Evolutionary conservation across 2,888 invertebrate species (phyloP), one percentile per base, ranked within the genome.

Genomic region (Dolomedes plantarius): DNA sequence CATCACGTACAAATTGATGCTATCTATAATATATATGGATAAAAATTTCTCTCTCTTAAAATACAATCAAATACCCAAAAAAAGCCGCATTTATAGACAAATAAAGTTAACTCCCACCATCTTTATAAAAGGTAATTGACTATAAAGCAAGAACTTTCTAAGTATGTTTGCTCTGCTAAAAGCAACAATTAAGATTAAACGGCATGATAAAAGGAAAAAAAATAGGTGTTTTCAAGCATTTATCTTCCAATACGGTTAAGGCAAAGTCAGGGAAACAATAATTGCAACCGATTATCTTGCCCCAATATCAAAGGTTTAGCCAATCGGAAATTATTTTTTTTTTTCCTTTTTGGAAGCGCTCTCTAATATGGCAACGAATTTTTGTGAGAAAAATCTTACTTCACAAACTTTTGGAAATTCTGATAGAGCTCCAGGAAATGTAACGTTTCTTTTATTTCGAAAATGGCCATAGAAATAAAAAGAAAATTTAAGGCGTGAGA

Each of bases 251-350:
- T 71, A 23, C 28, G 23, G 11, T 28, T 27, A 23, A 32, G 28
- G 62, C 39, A 65, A 56, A 29, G 29, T 16, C 31, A 64, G 36
- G 65, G 64, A 68, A 80, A 67, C 67, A 74, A 68, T 80, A 80
- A 80, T 74, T 80, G 36, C 31, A 50, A 39, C 46, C 74, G 73
- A 74, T 80, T 29, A 50, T 80, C 67, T 80, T 68, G 80, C 80
- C 39, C 28, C n/a, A n/a, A n/a, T 50, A 73, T 80, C 71, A 32
- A 23, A 32, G 67, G 23, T 67, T 31, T 23, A 32, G 32, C 27
- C 19, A 19, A 19, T 19, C 32, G 36, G 62, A 62, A 19, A 36
- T 5, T 9, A 9, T 36, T 9, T 36, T 9, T 36, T 36, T 36
- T 36, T 36, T 36, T 36, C 36, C n/a, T n/a, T n/a, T 36, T 36